phyloP scores from a whole-genome alignment of 2,888 invertebrate genomes.

The Osmoderma eremita region DNA sequence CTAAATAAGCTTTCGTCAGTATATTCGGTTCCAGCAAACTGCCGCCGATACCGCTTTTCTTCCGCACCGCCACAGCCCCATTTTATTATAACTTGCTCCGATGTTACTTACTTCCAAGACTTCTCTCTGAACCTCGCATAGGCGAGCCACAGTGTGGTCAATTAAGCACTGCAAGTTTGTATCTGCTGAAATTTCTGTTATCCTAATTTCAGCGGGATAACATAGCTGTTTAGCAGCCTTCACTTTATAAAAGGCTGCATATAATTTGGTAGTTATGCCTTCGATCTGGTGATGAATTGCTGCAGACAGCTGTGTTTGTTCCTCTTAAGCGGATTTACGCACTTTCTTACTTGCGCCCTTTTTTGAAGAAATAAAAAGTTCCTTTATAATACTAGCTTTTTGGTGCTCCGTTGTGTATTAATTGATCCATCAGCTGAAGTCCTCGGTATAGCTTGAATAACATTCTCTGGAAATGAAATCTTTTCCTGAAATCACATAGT shows the following conservation, averaged over 20 bases:
- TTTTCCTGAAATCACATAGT: no score
- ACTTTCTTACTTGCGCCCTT: no score
- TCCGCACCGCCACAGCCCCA: background rate
- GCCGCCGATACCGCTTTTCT: background rate
- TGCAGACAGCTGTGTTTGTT: no score
- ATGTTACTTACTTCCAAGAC: slow-evolving; percentile 2
- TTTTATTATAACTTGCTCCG: background rate
- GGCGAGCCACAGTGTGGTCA: slow-evolving; percentile 18
- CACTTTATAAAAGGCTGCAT: slow-evolving; percentile 13
- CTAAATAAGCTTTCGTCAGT: slow-evolving; percentile 13
- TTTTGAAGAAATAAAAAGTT: no score
- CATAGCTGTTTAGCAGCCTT: slow-evolving; percentile 17
- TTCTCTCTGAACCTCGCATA: slow-evolving; percentile 4
- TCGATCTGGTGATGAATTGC: background rate
- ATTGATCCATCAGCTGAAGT: no score
- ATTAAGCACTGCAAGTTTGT: slow-evolving; percentile 17
- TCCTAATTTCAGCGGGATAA: background rate
- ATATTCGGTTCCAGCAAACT: background rate
- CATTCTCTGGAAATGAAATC: no score
- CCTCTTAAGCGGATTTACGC: no score
- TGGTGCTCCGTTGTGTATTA: no score
- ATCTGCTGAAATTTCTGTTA: slow-evolving; percentile 7
- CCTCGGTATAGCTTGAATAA: no score
- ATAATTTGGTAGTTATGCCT: slow-evolving; percentile 14
- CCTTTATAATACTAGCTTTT: no score